A percentile compares a stretch with the other conserved stretches of the same genome.
Evolutionary conservation across 2,888 invertebrate genomes (phyloP).

Genomic region (Corbicula japonica): DNA sequence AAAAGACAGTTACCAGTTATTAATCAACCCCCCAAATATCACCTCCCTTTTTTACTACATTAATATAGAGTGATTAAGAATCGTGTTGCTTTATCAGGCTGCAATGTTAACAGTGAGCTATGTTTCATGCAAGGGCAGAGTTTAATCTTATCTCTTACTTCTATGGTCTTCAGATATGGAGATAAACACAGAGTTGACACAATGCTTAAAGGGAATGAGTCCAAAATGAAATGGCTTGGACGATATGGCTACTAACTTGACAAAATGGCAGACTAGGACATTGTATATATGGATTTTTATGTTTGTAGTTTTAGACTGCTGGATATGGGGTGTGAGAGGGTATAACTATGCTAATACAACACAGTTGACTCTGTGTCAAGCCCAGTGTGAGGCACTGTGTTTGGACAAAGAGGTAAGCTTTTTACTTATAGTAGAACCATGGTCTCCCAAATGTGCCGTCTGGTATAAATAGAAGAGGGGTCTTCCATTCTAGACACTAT

Average conservation of each 20-base stretch:
- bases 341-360: conserved; percentile 53
- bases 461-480: neutral
- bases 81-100: no score
- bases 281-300: conserved; percentile 36
- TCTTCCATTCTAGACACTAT: neutral
- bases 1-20: no score
- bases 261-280: conserved; percentile 29
- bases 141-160: no score
- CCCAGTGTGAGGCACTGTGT: conserved; percentile 72
- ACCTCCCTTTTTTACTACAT: no score
- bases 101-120: no score
- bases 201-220: conserved; percentile 8
- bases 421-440: neutral
- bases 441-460: neutral
- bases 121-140: no score
- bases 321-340: conserved; percentile 17
- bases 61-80: no score
- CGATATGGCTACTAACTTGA: conserved; percentile 55
- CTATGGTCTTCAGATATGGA: conserved; percentile 19
- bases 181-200: conserved; percentile 30
- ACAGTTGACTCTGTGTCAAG: conserved; percentile 62
- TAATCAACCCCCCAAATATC: no score
- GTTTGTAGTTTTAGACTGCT: conserved; percentile 23
- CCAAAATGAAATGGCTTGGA: conserved; percentile 57
- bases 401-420: conserved; percentile 68